Evolutionary conservation across 2,888 invertebrate species (phyloP), one percentile per base, ranked within the genome.

Genomic region (Plusia festucae): DNA sequence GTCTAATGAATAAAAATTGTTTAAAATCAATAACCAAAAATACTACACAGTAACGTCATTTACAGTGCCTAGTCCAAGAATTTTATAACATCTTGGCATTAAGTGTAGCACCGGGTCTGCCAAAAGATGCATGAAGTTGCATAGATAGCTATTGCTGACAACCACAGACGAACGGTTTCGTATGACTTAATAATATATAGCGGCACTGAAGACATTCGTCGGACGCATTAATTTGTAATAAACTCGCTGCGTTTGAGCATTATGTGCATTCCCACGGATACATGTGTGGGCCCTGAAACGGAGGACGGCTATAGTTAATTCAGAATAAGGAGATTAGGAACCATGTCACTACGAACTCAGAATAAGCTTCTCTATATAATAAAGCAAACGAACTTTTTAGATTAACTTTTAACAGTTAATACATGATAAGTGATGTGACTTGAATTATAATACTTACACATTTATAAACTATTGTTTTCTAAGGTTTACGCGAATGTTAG

Each of bases 191-290:
- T 49, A 49, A 49, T 49, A 49, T 49, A 49, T 18, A 20, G 46
- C 46, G 46, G 8, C 49, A 8, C 49, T 49, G 49, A 49, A 49
- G 18, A 20, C 49, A 49, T 49, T 49, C 49, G 46, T 46, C 46
- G 9, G 16, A 20, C 18, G 49, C 49, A 16, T 49, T 49, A 49
- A 49, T 49, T 49, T 49, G 49, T 20, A 49, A 49, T 49, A 18
- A 49, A 20, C 49, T 11, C 20, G 13, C 18, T 7, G 4, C 20
- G 20, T 20, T 49, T 49, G 49, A 20, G 18, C 49, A 2, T 20
- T 4, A 2, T 18, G 49, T 49, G 49, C 49, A 20, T 20, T 18
- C 20, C 49, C 18, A 20, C 13, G 13, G 18, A 40, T n/a, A 40
- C 40, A n/a, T 40, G 40, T n/a, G 40, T 9, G 30, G 8, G 30